Percentiles rank a stretch among this genome's conserved stretches.
Conservation (phyloP, 2,797 vertebrate genomes). For the Pangasius krempfi region DNA sequence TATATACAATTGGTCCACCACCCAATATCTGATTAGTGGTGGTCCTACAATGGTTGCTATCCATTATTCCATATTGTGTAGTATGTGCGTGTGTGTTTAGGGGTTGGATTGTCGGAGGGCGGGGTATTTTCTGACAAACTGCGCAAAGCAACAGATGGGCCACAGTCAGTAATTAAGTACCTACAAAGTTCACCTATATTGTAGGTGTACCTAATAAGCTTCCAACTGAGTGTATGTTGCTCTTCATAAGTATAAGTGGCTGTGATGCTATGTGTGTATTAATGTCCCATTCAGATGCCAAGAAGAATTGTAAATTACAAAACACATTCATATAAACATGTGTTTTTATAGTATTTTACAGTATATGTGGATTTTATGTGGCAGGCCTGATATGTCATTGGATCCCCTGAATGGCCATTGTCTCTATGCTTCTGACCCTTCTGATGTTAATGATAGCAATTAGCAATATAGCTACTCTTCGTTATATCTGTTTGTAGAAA, state of each 20-base stretch:
- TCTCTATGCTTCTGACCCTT: neutral
- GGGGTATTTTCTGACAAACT: neutral
- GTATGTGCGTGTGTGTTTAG: neutral
- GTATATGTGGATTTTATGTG: neutral
- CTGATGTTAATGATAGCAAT: neutral
- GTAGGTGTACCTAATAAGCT: constrained; percentile 1
- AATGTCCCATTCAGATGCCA: neutral
- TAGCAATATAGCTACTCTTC: neutral
- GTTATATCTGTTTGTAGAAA: neutral
- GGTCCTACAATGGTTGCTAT: neutral
- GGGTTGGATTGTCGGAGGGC: neutral
- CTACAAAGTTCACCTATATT: neutral
- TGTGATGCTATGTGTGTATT: neutral
- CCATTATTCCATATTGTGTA: neutral
- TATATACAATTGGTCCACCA: neutral
- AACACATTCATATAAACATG: neutral
- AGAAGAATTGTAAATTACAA: neutral
- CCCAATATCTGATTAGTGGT: neutral
- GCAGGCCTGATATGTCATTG: neutral
- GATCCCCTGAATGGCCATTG: neutral
- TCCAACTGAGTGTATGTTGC: constrained; percentile 7
- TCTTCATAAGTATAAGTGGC: neutral
- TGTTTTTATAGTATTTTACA: neutral
- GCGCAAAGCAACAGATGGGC: constrained; percentile 15
- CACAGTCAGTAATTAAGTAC: constrained; percentile 22